Conservation (phyloP, 2,113 vertebrate genomes). For the Pseudonaja textilis region DNA sequence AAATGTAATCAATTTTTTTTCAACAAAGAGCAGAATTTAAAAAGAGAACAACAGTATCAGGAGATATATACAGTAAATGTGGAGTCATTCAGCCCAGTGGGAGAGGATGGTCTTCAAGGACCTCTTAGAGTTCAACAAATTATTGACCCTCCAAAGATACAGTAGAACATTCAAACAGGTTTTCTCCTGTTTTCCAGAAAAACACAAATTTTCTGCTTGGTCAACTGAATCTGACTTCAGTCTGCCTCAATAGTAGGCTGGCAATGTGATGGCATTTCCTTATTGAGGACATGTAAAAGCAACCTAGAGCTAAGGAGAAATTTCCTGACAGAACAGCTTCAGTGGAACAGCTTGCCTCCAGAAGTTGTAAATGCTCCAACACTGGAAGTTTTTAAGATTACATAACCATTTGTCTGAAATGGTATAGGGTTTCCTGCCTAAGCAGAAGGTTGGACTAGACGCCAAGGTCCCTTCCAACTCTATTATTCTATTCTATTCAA, state of each 20-base stretch:
- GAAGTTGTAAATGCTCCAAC: no score
- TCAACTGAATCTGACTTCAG: background rate
- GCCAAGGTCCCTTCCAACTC: no score
- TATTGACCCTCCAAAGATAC: background rate
- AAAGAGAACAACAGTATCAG: background rate
- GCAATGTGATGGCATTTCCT: background rate
- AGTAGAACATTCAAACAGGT: background rate
- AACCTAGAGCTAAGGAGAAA: no score
- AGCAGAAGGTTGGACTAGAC: no score
- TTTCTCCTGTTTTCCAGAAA: background rate
- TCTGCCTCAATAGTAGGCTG: background rate
- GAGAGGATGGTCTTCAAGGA: background rate
- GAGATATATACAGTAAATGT: background rate
- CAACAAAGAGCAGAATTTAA: background rate
- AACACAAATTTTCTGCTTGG: background rate
- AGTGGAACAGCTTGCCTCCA: no score
- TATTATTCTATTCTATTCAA: background rate
- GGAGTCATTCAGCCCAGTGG: background rate
- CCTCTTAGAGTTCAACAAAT: background rate
- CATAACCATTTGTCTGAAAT: no score
- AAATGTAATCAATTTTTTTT: background rate
- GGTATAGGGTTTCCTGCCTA: no score
- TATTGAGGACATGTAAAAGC: background rate
- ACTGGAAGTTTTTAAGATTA: no score
- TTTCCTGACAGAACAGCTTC: no score